A percentile compares a stretch with the other conserved stretches of the same genome.
Conservation (phyloP, 2,888 invertebrate genomes). For the Calameuta pallipes region DNA sequence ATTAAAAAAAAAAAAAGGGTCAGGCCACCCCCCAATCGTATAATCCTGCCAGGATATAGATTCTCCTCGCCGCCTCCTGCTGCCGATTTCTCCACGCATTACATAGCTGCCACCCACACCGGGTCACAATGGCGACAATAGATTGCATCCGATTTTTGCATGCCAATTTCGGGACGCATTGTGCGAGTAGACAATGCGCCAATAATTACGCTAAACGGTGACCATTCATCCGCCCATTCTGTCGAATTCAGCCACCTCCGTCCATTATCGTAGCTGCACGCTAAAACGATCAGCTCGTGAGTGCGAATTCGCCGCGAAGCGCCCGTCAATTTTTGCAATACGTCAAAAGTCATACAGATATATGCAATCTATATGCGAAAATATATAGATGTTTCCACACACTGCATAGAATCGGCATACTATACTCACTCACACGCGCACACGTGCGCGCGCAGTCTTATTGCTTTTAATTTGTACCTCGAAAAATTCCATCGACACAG, state of each 20-base stretch:
- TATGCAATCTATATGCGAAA: background rate
- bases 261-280: background rate
- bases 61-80: background rate
- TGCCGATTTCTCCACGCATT: background rate
- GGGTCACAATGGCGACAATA: slow-evolving; percentile 57
- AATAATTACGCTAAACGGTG: slow-evolving; percentile 64
- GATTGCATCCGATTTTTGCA: slow-evolving; percentile 65
- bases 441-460: too few species aligned
- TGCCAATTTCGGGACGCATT: slow-evolving; percentile 63
- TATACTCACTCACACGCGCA: too few species aligned
- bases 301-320: background rate
- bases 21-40: background rate
- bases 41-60: background rate
- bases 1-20: background rate
- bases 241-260: slow-evolving; percentile 50
- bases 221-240: slow-evolving; percentile 61
- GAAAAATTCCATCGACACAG: too few species aligned
- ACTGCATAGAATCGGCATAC: too few species aligned
- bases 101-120: background rate
- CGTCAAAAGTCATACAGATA: background rate
- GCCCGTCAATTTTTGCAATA: background rate
- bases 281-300: background rate
- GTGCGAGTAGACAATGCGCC: slow-evolving; percentile 63
- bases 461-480: too few species aligned
- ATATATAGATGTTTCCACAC: background rate